Base-by-base conservation (phyloP, 1,140 invertebrate species). In the Laupala kohalensis region DNA sequence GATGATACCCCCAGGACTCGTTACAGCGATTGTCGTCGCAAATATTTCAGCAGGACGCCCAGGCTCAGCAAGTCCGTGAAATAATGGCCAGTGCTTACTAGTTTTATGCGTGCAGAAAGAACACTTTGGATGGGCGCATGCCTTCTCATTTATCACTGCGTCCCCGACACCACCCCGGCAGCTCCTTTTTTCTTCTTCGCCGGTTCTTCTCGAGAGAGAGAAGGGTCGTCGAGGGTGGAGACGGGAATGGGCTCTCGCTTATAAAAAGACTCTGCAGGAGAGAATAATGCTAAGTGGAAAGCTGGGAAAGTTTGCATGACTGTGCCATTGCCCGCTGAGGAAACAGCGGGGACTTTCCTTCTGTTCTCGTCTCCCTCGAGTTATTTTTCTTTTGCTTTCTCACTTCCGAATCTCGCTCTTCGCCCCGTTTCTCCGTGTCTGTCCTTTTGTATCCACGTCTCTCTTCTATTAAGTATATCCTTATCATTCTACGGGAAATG, bases 101-200 rank as follows among this genome's bases (percentile, higher is more conserved):
- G 53, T 25, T 70, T 70, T 70, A 70, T 70, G 69, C 69, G 53
- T 70, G 69, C 69, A 70, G 69, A 70, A 70, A 70, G 69, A 70
- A 70, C 63, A 28, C 28, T 68, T 68, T 68, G 29, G 26, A 37
- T 68, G 67, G 27, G 67, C 37, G 37, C 37, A 53, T 53, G 37
- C 37, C 37, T 53, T 19, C 37, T 53, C 37, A 53, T 53, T 53
- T 53, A 53, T 53, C 37, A 53, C 37, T 19, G 37, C 19, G 37
- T 53, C 37, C 37, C 37, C 37, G n/a, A n/a, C n/a, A 19, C 37
- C 37, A 4, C 37, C 9, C 37, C 37, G 37, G 37, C 37, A 53
- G 37, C 19, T 53, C 19, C 37, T 53, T 53, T 53, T 53, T 53
- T 53, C 37, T 53, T 53, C 37, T 53, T 19, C 37, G 37, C 1